Evolutionary conservation across 2,797 vertebrate genomes (phyloP).

Genomic region (Cyclopterus lumpus): DNA sequence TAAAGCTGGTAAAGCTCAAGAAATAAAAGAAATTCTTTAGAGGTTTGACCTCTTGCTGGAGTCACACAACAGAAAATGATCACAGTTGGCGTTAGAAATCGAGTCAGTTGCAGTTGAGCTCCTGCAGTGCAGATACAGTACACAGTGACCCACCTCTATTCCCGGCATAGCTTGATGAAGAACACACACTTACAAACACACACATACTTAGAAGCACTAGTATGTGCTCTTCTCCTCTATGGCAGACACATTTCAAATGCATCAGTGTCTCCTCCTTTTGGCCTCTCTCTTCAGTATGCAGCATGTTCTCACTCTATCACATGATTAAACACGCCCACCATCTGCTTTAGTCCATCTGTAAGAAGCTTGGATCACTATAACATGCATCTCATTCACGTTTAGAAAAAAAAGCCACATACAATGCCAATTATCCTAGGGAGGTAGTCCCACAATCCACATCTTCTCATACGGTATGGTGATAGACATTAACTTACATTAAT

Average conservation of each 20-base stretch:
- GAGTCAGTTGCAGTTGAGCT: conserved; percentile 27
- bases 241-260: conserved; percentile 32
- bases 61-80: conserved; percentile 45
- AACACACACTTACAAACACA: conserved; percentile 16
- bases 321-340: conserved; percentile 45
- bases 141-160: conserved; percentile 17
- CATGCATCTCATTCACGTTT: conserved; percentile 29
- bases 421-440: conserved; percentile 1
- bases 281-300: conserved; percentile 5
- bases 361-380: conserved; percentile 19
- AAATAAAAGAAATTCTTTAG: background rate
- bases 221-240: conserved; percentile 8
- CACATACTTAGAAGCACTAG: conserved; percentile 26
- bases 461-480: background rate
- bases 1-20: background rate
- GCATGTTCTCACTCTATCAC: conserved; percentile 32
- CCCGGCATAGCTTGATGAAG: conserved; percentile 42
- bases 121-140: conserved; percentile 32
- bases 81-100: conserved; percentile 33
- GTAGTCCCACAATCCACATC: background rate
- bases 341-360: conserved; percentile 65
- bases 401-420: conserved; percentile 1
- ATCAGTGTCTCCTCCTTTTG: conserved; percentile 37
- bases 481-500: too few species aligned
- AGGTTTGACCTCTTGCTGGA: conserved; percentile 38